A percentile compares a stretch with the other conserved stretches of the same genome.
phyloP scores from a whole-genome alignment of 2,113 vertebrate genomes.

The Bos taurus region ARS-UCD2.0 NC_037333.1:95333501-95334000 shows the following conservation, averaged over 20 bases:
- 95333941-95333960: not conserved
- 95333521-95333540: not conserved
- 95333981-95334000: not conserved
- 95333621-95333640: not conserved
- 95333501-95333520: not conserved
- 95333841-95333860: not conserved
- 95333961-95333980: not conserved
- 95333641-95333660: not conserved
- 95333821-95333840: not conserved
- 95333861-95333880: not conserved
- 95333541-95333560: not conserved
- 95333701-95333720: not conserved
- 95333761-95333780: not conserved
- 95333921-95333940: not conserved
- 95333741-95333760: not conserved
- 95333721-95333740: not conserved
- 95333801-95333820: not conserved
- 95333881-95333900: not conserved
- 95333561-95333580: not conserved
- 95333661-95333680: not conserved
- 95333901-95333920: not conserved
- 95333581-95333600: not conserved
- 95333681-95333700: not conserved
- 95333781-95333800: not conserved
- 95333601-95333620: not conserved